phyloP scores from a whole-genome alignment of 92 coral and sea anemone genomes.

The Heliopora coerulea region DNA sequence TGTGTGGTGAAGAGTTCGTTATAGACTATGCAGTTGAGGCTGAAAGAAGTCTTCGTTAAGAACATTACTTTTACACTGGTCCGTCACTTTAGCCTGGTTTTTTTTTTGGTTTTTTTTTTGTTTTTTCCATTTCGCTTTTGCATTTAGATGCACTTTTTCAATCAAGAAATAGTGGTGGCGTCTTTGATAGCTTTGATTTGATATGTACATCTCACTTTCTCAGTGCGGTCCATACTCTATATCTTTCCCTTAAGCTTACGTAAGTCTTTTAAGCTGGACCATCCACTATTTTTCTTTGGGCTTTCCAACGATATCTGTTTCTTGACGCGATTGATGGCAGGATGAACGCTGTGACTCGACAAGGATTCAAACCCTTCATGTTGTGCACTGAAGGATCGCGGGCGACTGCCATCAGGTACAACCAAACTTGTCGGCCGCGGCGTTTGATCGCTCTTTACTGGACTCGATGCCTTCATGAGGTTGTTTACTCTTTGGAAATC shows the following conservation, averaged over 20 bases:
- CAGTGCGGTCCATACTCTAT: not conserved
- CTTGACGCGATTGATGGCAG: not conserved
- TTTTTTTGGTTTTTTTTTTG: no score
- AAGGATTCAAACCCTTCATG: not conserved
- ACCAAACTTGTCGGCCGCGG: conserved; percentile 26
- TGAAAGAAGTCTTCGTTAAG: no score
- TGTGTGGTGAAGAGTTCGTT: no score
- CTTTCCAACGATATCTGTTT: conserved; percentile 28
- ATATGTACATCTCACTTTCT: no score
- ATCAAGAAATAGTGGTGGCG: no score
- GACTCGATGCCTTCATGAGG: conserved; percentile 3
- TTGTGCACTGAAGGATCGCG: conserved; percentile 30
- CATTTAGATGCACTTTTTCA: no score
- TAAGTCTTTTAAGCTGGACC: conserved; percentile 38
- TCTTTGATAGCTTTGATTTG: no score
- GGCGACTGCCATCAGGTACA: conserved; percentile 20
- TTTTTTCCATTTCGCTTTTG: no score
- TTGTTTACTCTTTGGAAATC: conserved; percentile 20
- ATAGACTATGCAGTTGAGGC: no score
- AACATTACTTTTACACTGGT: no score
- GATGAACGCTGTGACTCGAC: not conserved
- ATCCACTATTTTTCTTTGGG: conserved; percentile 15
- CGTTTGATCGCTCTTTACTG: not conserved
- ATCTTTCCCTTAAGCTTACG: conserved; percentile 24
- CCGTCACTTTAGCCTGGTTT: no score